Percentiles rank a stretch among this genome's conserved stretches.
Evolutionary conservation across 1,140 invertebrate genomes (phyloP).

Genomic region (Ectropis grisescens): DNA sequence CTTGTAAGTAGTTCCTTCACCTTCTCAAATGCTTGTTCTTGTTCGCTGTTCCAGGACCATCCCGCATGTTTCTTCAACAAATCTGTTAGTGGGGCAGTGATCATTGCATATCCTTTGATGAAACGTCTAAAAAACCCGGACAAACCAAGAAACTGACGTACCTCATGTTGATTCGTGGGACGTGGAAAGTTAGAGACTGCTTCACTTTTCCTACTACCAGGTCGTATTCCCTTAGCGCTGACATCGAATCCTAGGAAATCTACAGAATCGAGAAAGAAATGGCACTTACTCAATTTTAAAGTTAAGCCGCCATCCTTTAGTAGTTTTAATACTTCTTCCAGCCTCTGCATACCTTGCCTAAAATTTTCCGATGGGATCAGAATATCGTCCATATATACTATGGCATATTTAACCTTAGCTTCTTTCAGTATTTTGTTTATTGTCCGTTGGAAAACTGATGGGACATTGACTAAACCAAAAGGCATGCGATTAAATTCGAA

Average conservation of each 20-base stretch:
- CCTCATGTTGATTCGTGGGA: constrained; percentile 9
- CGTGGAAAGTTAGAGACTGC: constrained; percentile 2
- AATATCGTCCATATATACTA: not conserved
- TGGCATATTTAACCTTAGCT: not conserved
- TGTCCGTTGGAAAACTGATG: constrained; percentile 2
- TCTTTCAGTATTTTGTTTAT: not conserved
- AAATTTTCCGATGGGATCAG: not conserved
- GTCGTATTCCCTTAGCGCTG: constrained; percentile 6
- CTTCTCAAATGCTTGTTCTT: too few relatives aligned
- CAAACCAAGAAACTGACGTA: constrained; percentile 7
- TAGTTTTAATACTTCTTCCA: constrained; percentile 13
- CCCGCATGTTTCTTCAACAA: too few relatives aligned
- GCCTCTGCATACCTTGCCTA: too few relatives aligned
- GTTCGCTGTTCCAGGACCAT: too few relatives aligned
- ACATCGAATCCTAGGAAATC: constrained; percentile 14
- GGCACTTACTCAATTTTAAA: constrained; percentile 12
- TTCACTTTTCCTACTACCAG: constrained; percentile 4
- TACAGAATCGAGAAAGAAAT: constrained; percentile 11
- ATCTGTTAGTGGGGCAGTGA: too few relatives aligned
- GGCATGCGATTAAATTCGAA: constrained; percentile 12
- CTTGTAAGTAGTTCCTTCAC: too few relatives aligned
- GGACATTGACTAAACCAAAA: constrained; percentile 12
- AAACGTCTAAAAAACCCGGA: too few relatives aligned
- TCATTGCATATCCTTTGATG: too few relatives aligned
- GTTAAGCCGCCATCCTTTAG: constrained; percentile 4